Conservation (phyloP, 2,888 invertebrate genomes). For the Nemotelus nigrinus region DNA sequence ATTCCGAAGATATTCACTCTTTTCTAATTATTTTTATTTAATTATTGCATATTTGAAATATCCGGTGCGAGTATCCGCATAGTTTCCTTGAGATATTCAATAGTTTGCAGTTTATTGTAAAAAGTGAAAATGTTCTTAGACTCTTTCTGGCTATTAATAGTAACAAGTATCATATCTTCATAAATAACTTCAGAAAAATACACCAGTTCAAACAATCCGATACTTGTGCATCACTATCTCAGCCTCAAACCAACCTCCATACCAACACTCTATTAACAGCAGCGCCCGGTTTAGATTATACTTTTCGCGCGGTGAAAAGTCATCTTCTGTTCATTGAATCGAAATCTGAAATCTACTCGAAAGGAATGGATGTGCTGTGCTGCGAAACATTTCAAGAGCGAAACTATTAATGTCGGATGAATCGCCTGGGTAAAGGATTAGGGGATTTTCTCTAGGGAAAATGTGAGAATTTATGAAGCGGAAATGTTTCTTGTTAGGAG, state of each 20-base stretch:
- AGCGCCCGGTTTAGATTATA: neutral
- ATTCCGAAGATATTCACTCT: too few species aligned
- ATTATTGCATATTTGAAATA: too few species aligned
- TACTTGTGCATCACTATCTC: too few species aligned
- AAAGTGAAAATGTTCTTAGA: too few species aligned
- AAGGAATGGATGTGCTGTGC: neutral
- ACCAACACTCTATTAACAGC: neutral
- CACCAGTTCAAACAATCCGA: too few species aligned
- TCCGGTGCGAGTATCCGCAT: too few species aligned
- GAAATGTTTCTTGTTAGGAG: slow-evolving; percentile 40
- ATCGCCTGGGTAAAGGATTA: slow-evolving; percentile 4
- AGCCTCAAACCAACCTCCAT: neutral
- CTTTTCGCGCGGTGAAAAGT: neutral
- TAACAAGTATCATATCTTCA: too few species aligned
- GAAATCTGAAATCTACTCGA: neutral
- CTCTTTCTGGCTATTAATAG: too few species aligned
- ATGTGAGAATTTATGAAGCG: slow-evolving; percentile 47
- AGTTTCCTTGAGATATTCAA: too few species aligned
- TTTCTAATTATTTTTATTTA: too few species aligned
- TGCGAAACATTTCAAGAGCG: slow-evolving; percentile 1
- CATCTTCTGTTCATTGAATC: neutral
- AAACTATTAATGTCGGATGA: slow-evolving; percentile 10
- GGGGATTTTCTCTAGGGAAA: slow-evolving; percentile 24
- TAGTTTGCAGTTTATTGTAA: too few species aligned
- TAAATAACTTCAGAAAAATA: too few species aligned